Evolutionary conservation across 2,797 vertebrate genomes (phyloP), one percentile per base, ranked within the genome.

Genomic region (Pelobates cultripes): DNA sequence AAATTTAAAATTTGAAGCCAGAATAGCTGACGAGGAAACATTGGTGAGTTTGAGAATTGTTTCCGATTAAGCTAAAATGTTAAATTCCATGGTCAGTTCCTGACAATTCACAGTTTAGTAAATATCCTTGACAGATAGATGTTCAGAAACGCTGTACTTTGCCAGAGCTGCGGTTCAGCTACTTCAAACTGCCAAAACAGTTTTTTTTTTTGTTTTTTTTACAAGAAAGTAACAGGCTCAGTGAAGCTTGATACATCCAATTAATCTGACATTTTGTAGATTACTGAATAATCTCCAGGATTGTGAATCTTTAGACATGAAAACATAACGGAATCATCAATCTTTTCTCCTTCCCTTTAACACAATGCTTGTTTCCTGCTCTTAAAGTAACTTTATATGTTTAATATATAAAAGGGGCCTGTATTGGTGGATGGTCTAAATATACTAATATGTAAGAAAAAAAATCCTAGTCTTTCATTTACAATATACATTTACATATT

Each of bases 261-360:
- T 71, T 43, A 41, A 78, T 61, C 55, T 41, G 44, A 63, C 77
- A 63, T n/a, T 71, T 61, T 43, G 43, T 47, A 66, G 66, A 43
- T 57, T 78, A 70, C 40, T 15, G 43, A 61, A 28, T 44, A 70
- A 10, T 70, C 43, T 63, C 43, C 68, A 4, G 6, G 4, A 68
- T 14, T 9, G 53, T 10, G 76, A 78, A 70, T 28, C 61, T 7
- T 64, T 64, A 28, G 17, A 64, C 61, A 64, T 7, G n/a, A 40
- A 64, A 64, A 64, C 28, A 14, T 17, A n/a, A 28, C 8, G 10
- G 61, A 64, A 28, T 40, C 61, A 6, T 64, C 61, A 17, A 40
- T 64, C 61, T 0, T 10, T 64, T 64, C 55, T 15, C 55, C 55
- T 12, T 4, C 55, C 8, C 55, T 57, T 10, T 57, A 57, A 12